Evolutionary conservation across 2,113 vertebrate species (phyloP), one percentile per base, ranked within the genome.

Genomic region (Phalacrocorax pelagicus): DNA sequence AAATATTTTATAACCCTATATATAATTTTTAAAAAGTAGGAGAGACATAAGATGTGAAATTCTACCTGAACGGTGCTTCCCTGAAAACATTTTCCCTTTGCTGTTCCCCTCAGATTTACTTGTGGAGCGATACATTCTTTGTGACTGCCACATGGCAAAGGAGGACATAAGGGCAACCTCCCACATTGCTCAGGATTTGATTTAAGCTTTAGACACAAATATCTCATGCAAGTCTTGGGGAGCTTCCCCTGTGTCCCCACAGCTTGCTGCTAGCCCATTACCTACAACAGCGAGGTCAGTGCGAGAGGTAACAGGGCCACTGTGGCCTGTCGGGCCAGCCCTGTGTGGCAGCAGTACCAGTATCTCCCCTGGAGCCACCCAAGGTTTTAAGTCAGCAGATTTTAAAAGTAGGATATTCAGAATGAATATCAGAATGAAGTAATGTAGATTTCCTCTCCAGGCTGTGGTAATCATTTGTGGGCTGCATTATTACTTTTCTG

Each of bases 241-340:
- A 63, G 23, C 4, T 40, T 10, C 3, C 58, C 40, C 15, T 61
- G 22, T 7, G 11, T 8, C 23, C 47, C 13, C 40, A 19, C 15
- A 22, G 59, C 20, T 42, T 4, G 4, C 17, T 72, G 40, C 38
- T 34, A 14, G 62, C 77, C 29, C 47, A 2, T 12, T 3, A 5
- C 15, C 12, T 23, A 2, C 10, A 2, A 7, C 38, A 72, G 55
- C 0, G 6, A 9, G 3, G 14, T 5, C 47, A 34, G 32, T 0
- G 5, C 42, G 57, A 20, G n/a, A 20, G 62, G 36, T 3, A 9
- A 9, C n/a, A 52, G 11, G 8, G 55, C 38, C 4, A 10, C 67
- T 3, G 1, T 3, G 2, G 61, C 62, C 80, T 34, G 1, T 12
- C 47, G 5, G 9, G 27, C 32, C 66, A 8, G 44, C 20, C 40